Base-by-base conservation (phyloP, 2,888 invertebrate genomes). In the Pristionchus exspectatus region DNA sequence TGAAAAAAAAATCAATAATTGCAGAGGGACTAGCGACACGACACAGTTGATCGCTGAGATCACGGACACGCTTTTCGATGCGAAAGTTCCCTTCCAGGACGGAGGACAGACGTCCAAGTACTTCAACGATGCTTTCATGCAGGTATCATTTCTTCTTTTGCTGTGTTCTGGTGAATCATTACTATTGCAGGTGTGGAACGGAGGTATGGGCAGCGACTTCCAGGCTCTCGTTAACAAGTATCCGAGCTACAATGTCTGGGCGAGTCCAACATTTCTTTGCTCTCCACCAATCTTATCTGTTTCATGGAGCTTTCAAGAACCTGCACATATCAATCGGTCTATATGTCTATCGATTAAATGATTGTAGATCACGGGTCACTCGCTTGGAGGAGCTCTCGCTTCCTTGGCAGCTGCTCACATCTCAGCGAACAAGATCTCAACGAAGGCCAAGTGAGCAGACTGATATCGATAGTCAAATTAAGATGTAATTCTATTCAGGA, bases 91-190 rank as follows among this genome's bases (percentile, higher is more conserved):
- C 69, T 87, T 87, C 87, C 90, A 50, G 59, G 84, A 86, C 87
- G 93, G 92, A 30, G 94, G 94, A 83, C 90, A 92, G 89, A 93
- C 93, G n/a, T 91, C 91, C 72, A 91, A 92, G 89, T 94, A 94
- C 90, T 86, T 86, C 66, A 86, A 86, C 27, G 92, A 93, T 85
- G 94, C 93, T 16, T 94, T 93, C 91, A 90, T 89, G 33, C 89
- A 90, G 24, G 81, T 85, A 14, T 27, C 21, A 38, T 7, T 66
- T 66, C 2, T 27, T 5, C 9, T 24, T 7, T 5, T 44, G 3
- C 7, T 81, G 5, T 72, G n/a, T n/a, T n/a, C n/a, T 72, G 10
- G 18, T 59, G 54, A 54, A 54, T 10, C n/a, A 14, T 54, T 10
- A 14, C 54, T 14, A 10, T 84, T 72, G 18, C 30, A 86, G 87